These are phyloP conservation scores for Pungitius pungitius DNA, from an alignment of 2,113 vertebrate genomes.

Conservation along the genomic window DNA sequence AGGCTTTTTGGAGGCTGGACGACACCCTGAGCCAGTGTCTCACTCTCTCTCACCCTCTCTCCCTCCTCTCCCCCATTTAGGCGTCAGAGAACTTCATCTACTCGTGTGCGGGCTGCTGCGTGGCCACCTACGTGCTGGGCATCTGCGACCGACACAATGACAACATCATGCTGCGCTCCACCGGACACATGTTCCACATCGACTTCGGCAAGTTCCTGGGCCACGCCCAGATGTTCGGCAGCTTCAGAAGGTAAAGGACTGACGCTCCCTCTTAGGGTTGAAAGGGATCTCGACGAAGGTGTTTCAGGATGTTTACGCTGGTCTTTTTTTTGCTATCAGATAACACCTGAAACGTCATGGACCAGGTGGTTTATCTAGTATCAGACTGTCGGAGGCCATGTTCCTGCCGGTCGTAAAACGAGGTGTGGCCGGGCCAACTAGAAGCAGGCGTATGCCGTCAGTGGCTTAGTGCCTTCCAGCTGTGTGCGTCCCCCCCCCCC, in stretches of 20 bases:
- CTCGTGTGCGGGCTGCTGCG: slow-evolving; percentile 97
- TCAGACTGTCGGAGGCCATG: no score
- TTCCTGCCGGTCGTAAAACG: not conserved
- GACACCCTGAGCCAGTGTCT: not conserved
- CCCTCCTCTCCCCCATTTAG: slow-evolving; percentile 71
- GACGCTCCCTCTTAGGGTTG: not conserved
- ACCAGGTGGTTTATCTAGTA: not conserved
- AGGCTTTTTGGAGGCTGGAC: not conserved
- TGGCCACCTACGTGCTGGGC: slow-evolving; percentile 95
- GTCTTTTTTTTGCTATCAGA: not conserved
- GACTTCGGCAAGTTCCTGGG: slow-evolving; percentile 98
- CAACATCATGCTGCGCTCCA: slow-evolving; percentile 98
- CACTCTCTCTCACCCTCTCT: not conserved
- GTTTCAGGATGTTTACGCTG: slow-evolving; percentile 1
- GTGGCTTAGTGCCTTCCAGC: not conserved
- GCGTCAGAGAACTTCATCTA: slow-evolving; percentile 99
- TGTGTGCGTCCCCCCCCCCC: not conserved
- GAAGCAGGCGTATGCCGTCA: not conserved
- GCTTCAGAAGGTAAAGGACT: slow-evolving; percentile 90
- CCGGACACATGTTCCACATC: slow-evolving; percentile 98
- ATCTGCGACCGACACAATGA: slow-evolving; percentile 99
- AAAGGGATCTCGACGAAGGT: not conserved
- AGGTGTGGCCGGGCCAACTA: not conserved
- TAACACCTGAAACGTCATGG: not conserved
- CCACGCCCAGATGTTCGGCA: slow-evolving; percentile 98